Evolutionary conservation across 2,797 vertebrate genomes (phyloP).

Genomic region (Sardinella longiceps): DNA sequence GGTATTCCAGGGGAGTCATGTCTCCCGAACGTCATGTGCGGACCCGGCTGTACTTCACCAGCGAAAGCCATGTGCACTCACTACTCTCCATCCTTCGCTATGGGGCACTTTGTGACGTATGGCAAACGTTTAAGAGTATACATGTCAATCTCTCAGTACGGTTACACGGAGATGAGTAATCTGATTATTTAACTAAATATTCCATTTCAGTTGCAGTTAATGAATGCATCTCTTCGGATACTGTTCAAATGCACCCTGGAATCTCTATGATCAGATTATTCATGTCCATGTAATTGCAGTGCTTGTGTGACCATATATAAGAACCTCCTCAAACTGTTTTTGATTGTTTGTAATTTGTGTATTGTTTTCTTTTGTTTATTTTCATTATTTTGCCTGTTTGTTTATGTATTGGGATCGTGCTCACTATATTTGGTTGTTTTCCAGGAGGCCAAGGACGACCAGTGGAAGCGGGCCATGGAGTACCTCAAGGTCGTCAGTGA

Average conservation of each 20-base stretch:
- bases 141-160: no score
- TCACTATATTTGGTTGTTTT: constrained; percentile 11
- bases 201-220: no score
- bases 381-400: background rate
- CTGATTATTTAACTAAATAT: no score
- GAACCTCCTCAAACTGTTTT: no score
- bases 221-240: no score
- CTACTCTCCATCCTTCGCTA: constrained; percentile 85
- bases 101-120: constrained; percentile 86
- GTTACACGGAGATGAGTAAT: no score
- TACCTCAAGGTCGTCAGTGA: constrained; percentile 87
- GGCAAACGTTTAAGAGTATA: constrained; percentile 46
- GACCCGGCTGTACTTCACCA: constrained; percentile 88
- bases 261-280: no score
- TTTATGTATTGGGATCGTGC: background rate
- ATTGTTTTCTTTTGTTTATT: background rate
- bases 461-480: constrained; percentile 90
- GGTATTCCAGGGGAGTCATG: constrained; percentile 89
- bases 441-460: constrained; percentile 87
- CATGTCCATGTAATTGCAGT: no score
- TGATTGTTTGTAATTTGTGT: background rate
- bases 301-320: no score
- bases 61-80: constrained; percentile 89
- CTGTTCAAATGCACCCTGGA: no score
- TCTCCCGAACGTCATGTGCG: constrained; percentile 90